Conservation (phyloP, 2,113 vertebrate genomes). For the Meles meles region DNA sequence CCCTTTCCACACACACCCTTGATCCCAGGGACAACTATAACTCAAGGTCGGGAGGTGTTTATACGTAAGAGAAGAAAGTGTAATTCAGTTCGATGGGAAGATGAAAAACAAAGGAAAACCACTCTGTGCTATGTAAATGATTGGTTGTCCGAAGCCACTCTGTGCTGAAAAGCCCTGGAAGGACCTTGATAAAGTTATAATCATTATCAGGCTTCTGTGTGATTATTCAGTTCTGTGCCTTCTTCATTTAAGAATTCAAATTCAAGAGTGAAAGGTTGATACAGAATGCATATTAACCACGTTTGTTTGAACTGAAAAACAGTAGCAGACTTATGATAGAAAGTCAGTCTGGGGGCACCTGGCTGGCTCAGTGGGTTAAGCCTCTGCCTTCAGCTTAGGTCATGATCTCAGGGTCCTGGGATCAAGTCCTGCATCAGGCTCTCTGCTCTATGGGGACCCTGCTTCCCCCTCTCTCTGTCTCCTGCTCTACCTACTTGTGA, state of each 20-base stretch:
- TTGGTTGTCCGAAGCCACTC: not conserved
- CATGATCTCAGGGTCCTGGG: not conserved
- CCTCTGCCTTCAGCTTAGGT: not conserved
- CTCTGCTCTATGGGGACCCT: not conserved
- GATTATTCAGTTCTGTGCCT: not conserved
- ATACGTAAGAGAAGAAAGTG: not conserved
- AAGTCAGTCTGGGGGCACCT: not conserved
- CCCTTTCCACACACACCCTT: not conserved
- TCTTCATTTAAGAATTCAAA: not conserved
- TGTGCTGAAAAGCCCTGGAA: not conserved
- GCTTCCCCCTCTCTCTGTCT: too few species aligned
- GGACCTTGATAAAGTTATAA: conserved; percentile 7
- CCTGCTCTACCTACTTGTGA: too few species aligned
- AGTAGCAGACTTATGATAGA: not conserved
- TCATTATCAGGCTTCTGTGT: conserved; percentile 30
- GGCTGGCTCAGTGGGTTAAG: not conserved
- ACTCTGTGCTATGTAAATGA: not conserved
- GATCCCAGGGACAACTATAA: not conserved
- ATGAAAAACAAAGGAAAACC: conserved; percentile 6
- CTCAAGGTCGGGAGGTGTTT: not conserved
- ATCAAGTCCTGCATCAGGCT: not conserved
- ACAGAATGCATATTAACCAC: not conserved
- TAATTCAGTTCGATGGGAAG: not conserved
- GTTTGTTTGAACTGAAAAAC: not conserved
- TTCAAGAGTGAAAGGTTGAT: not conserved